Percentiles rank a stretch among this genome's conserved stretches.
These are phyloP conservation scores for Agrotis exclamationis DNA, from an alignment of 2,888 invertebrate genomes.

Conservation along the genomic window DNA sequence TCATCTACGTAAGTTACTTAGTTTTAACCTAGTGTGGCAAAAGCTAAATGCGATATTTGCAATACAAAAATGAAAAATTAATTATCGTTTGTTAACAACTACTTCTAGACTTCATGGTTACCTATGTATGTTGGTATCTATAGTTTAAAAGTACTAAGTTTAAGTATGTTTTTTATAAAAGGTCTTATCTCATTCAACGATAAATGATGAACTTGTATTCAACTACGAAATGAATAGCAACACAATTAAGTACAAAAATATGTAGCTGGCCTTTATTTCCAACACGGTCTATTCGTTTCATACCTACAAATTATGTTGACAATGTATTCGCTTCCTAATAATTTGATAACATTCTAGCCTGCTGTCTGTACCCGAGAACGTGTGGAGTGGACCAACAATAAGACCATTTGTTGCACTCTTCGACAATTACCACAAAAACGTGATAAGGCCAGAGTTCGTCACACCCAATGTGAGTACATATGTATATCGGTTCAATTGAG, in stretches of 20 bases:
- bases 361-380: constrained; percentile 92
- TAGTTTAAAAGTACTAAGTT: too few species aligned
- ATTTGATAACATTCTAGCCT: constrained; percentile 88
- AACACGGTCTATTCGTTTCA: neutral
- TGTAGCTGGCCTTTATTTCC: neutral
- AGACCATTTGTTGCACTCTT: constrained; percentile 93
- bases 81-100: neutral
- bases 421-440: constrained; percentile 95
- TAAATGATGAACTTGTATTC: too few species aligned
- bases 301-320: neutral
- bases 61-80: neutral
- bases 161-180: too few species aligned
- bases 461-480: constrained; percentile 89
- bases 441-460: constrained; percentile 92
- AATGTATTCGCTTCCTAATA: constrained; percentile 4
- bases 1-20: constrained; percentile 92
- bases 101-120: too few species aligned
- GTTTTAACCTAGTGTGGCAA: neutral
- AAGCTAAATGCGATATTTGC: too few species aligned
- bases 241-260: neutral
- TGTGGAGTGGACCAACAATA: constrained; percentile 93
- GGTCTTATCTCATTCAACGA: too few species aligned
- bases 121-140: neutral
- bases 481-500: constrained; percentile 51
- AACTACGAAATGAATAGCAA: neutral